Base-by-base conservation (phyloP, 2,888 invertebrate genomes). In the Lapara coniferarum region DNA sequence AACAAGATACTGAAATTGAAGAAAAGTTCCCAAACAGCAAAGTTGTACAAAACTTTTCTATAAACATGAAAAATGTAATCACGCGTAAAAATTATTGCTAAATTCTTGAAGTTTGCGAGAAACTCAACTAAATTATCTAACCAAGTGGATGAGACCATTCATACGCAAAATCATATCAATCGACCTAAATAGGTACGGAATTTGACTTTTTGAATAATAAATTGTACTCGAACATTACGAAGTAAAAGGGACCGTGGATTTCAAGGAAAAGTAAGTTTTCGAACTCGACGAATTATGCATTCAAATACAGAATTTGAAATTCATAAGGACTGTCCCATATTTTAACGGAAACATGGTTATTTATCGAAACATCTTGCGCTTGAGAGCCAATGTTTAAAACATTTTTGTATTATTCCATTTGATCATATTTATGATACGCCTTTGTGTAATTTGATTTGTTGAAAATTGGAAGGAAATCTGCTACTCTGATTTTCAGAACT, bases 251-350 rank as follows among this genome's bases (percentile, higher is more conserved):
- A 81, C 78, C 79, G 73, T 73, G 75, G 77, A 79, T 82, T 83
- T 80, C 70, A 74, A 77, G 72, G 78, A 80, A 85, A 85, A 85
- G 82, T 80, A 81, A 86, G 81, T 85, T 86, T 81, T 77, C 78
- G 72, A 82, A 85, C 76, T 81, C 77, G 72, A 79, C 76, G 77
- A 85, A 87, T 87, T 85, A 86, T 85, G 72, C 79, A 87, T 87
- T 86, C 81, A 83, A 83, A 86, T 85, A 78, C 77, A 74, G 77
- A 78, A 86, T 85, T 85, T 84, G 83, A 82, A 86, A 80, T 87
- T 87, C 86, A 85, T 81, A 84, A 84, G 79, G 76, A 81, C 72
- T 77, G 76, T 73, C 75, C 76, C 77, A 80, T 80, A 79, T 84
- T 85, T 78, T 70, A 75, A 75, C 74, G 71, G 77, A 76, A 79